phyloP scores from a whole-genome alignment of 2,797 vertebrate genomes.

The Kryptolebias ocellatus region DNA sequence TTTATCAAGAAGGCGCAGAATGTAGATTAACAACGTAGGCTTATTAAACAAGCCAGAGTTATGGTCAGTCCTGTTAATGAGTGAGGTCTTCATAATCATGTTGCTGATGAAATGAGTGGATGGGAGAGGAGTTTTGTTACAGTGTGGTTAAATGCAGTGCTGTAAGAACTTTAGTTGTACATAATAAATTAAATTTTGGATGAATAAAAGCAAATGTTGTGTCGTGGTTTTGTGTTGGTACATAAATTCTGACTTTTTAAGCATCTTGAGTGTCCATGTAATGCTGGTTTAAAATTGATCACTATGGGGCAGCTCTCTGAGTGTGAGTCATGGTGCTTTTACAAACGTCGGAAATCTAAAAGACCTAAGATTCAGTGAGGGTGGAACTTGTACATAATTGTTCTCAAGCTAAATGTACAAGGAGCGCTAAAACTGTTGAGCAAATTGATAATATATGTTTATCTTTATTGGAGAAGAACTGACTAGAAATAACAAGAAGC shows the following conservation, averaged over 20 bases:
- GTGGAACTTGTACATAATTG: background rate
- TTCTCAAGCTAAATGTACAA: background rate
- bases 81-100: slow-evolving; percentile 14
- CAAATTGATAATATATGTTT: background rate
- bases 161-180: slow-evolving; percentile 71
- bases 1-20: slow-evolving; percentile 35
- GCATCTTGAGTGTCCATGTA: background rate
- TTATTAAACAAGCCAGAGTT: slow-evolving; percentile 28
- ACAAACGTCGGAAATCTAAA: background rate
- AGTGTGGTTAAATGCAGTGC: slow-evolving; percentile 57
- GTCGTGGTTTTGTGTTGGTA: background rate
- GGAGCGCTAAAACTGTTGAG: too few species aligned
- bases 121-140: slow-evolving; percentile 24
- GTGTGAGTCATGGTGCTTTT: slow-evolving; percentile 50
- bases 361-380: background rate
- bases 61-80: slow-evolving; percentile 36
- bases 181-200: slow-evolving; percentile 74
- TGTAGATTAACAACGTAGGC: slow-evolving; percentile 38
- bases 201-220: slow-evolving; percentile 12
- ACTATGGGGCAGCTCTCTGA: slow-evolving; percentile 4
- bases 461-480: too few species aligned
- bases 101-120: slow-evolving; percentile 5
- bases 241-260: background rate
- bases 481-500: too few species aligned
- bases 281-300: too few species aligned